phyloP scores from a whole-genome alignment of 2,797 vertebrate species.

The Poeciliopsis gracilis region DNA sequence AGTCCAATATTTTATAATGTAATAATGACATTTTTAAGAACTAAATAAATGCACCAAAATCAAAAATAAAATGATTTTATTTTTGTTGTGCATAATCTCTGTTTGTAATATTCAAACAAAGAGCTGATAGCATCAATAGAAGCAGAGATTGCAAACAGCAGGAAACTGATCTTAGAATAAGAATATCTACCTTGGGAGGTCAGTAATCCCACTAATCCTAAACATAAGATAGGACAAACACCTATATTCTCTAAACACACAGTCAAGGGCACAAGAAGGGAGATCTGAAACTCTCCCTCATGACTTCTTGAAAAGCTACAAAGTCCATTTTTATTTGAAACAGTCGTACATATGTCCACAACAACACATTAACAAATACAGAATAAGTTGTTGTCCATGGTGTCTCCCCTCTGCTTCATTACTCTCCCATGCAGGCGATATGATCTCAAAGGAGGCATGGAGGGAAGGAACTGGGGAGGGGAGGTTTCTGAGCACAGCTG shows the following conservation, averaged over 20 bases:
- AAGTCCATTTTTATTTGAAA: slow-evolving; percentile 9
- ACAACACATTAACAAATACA: background rate
- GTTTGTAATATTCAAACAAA: background rate
- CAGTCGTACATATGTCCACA: background rate
- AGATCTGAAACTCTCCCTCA: slow-evolving; percentile 5
- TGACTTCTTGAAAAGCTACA: slow-evolving; percentile 19
- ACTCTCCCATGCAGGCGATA: slow-evolving; percentile 51
- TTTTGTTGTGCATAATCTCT: background rate
- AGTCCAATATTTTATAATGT: background rate
- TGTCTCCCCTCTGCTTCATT: slow-evolving; percentile 35
- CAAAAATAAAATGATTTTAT: background rate
- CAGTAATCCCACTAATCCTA: slow-evolving; percentile 39
- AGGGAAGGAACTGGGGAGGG: slow-evolving; percentile 17
- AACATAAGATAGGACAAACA: slow-evolving; percentile 10
- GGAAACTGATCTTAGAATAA: slow-evolving; percentile 19
- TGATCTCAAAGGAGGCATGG: slow-evolving; percentile 37
- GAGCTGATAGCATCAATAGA: slow-evolving; percentile 9
- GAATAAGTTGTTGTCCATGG: slow-evolving; percentile 20
- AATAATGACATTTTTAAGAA: background rate
- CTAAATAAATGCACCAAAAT: background rate
- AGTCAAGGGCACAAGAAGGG: slow-evolving; percentile 21
- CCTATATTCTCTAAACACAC: background rate
- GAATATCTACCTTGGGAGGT: slow-evolving; percentile 25
- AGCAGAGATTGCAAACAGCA: slow-evolving; percentile 17
- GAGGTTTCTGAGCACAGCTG: slow-evolving; percentile 35